Percentiles rank a stretch among this genome's conserved stretches.
Evolutionary conservation across 2,888 invertebrate genomes (phyloP).

Genomic region (Fragum whitleyi): DNA sequence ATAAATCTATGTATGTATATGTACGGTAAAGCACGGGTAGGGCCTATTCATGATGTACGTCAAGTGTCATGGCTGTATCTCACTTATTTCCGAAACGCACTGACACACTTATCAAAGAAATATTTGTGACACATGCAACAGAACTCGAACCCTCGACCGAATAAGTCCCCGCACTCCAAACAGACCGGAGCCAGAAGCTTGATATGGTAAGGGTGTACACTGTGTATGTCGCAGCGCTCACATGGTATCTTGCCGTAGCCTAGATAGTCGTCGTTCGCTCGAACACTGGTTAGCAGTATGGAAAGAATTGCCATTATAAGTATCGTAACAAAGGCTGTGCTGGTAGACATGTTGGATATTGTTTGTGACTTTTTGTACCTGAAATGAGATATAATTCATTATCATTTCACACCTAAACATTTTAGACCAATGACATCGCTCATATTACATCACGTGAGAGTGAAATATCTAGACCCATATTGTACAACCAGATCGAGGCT

Average conservation of each 20-base stretch:
- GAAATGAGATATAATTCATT: neutral
- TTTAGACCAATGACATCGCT: no score
- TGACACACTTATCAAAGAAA: conserved; percentile 44
- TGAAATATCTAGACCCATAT: no score
- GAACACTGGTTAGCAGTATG: neutral
- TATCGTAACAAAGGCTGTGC: neutral
- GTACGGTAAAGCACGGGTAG: no score
- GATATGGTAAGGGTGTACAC: conserved; percentile 51
- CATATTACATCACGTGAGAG: no score
- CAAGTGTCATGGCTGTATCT: neutral
- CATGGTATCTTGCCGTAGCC: conserved; percentile 41
- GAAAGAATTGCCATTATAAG: neutral
- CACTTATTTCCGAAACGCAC: conserved; percentile 28
- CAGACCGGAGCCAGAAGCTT: conserved; percentile 49
- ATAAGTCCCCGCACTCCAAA: conserved; percentile 57
- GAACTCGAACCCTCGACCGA: conserved; percentile 58
- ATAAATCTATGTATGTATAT: no score
- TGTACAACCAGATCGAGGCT: no score
- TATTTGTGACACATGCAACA: conserved; percentile 59
- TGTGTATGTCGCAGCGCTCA: conserved; percentile 47
- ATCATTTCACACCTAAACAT: no score
- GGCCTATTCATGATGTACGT: neutral
- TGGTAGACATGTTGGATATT: neutral
- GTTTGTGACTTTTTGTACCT: neutral
- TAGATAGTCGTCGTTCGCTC: neutral